Evolutionary conservation across 1,140 invertebrate genomes (phyloP).

Genomic region (Drosophila jambulina): DNA sequence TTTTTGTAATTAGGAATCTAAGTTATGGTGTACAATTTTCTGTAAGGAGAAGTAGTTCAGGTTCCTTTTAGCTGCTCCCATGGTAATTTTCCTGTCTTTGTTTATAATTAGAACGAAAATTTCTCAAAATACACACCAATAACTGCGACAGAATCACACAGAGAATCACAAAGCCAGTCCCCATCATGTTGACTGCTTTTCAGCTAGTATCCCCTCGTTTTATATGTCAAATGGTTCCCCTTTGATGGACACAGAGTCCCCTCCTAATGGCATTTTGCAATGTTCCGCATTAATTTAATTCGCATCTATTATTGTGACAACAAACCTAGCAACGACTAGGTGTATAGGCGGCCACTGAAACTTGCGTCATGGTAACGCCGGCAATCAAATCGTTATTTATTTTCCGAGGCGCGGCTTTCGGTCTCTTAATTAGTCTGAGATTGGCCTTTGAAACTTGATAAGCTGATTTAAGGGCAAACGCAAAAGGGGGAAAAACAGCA

Average conservation of each 20-base stretch:
- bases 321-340: constrained; percentile 14
- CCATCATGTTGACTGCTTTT: constrained; percentile 18
- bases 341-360: not conserved
- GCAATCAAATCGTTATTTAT: constrained; percentile 39
- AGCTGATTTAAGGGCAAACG: constrained; percentile 34
- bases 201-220: constrained; percentile 1
- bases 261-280: constrained; percentile 39
- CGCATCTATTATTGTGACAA: constrained; percentile 45
- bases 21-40: no score
- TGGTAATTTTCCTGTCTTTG: not conserved
- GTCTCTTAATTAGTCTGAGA: constrained; percentile 54
- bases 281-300: constrained; percentile 47
- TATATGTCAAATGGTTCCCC: constrained; percentile 40
- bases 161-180: constrained; percentile 15
- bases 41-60: no score
- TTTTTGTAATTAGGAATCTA: no score
- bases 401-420: constrained; percentile 19
- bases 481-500: constrained; percentile 1
- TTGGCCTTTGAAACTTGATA: constrained; percentile 64
- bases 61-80: not conserved
- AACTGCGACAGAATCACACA: constrained; percentile 14
- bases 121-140: constrained; percentile 3
- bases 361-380: constrained; percentile 33
- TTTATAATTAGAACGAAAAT: not conserved
- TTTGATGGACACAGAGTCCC: constrained; percentile 40